These are phyloP conservation scores for Drosophila flavopinicola DNA, from an alignment of 2,888 invertebrate species.

Conservation along the genomic window DNA sequence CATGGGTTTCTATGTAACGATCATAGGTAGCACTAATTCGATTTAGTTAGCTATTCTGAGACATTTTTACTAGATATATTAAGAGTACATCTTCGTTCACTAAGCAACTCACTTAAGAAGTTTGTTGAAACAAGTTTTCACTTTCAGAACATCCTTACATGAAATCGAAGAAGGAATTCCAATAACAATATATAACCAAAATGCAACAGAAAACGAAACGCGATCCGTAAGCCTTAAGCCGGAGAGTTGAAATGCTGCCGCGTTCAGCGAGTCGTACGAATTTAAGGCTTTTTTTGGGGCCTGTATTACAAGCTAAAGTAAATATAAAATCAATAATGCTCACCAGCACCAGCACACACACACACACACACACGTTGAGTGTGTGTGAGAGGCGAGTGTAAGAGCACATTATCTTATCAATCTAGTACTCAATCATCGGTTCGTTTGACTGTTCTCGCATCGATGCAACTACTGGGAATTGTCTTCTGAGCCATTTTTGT, in stretches of 20 bases:
- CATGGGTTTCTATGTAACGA: not conserved
- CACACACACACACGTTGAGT: not conserved
- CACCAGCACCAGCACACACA: constrained; percentile 19
- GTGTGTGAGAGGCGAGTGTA: constrained; percentile 6
- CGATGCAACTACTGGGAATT: constrained; percentile 41
- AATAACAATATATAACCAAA: not conserved
- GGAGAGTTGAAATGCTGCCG: constrained; percentile 48
- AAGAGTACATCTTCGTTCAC: no score
- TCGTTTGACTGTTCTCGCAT: constrained; percentile 28
- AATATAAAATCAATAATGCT: constrained; percentile 49
- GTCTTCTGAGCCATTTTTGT: constrained; percentile 16
- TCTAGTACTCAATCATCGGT: constrained; percentile 52
- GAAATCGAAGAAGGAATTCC: not conserved
- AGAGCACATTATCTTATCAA: constrained; percentile 69
- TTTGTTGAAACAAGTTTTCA: not conserved
- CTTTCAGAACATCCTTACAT: constrained; percentile 36
- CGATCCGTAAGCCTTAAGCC: constrained; percentile 27
- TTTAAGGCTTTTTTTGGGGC: constrained; percentile 62
- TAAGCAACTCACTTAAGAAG: no score
- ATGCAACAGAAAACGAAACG: not conserved
- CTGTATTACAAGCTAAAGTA: constrained; percentile 31
- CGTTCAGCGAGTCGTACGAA: constrained; percentile 33
- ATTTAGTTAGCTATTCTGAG: no score
- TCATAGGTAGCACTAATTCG: not conserved
- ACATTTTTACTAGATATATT: no score